A percentile compares a stretch with the other conserved stretches of the same genome.
Conservation (phyloP, 2,888 invertebrate species). For the Amphipyra tragopoginis region DNA sequence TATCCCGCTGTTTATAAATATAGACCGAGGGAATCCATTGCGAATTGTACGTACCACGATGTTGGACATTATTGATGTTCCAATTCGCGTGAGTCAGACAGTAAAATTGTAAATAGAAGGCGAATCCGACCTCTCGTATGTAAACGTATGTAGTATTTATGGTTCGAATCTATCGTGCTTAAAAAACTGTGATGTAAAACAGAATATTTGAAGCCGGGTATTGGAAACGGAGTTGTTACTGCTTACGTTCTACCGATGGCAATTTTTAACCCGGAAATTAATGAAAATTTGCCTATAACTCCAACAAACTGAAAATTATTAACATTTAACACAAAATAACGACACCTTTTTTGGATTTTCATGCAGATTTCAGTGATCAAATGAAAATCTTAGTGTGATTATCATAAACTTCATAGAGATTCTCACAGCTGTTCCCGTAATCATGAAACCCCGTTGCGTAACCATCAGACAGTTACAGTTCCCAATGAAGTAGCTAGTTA, state of each 20-base stretch:
- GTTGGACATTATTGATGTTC: slow-evolving; percentile 64
- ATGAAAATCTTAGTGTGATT: no score
- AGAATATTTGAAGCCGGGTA: neutral
- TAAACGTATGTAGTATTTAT: slow-evolving; percentile 27
- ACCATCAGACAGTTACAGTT: no score
- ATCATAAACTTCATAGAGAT: no score
- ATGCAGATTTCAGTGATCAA: no score
- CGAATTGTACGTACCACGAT: slow-evolving; percentile 68
- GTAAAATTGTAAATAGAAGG: slow-evolving; percentile 63
- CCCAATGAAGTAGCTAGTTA: no score
- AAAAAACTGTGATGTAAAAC: slow-evolving; percentile 13
- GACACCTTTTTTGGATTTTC: no score
- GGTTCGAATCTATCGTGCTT: slow-evolving; percentile 17
- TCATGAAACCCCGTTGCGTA: no score
- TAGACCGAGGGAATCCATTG: slow-evolving; percentile 83
- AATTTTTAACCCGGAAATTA: neutral
- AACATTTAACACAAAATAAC: no score
- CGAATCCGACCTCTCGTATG: slow-evolving; percentile 33
- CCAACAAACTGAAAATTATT: no score
- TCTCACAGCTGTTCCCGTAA: no score
- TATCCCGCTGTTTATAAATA: slow-evolving; percentile 80
- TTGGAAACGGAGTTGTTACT: neutral
- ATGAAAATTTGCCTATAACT: no score
- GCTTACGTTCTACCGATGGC: neutral
- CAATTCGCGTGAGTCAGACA: slow-evolving; percentile 66